Evolutionary conservation across 2,113 vertebrate genomes (phyloP).

Genomic region (Cariama cristata): DNA sequence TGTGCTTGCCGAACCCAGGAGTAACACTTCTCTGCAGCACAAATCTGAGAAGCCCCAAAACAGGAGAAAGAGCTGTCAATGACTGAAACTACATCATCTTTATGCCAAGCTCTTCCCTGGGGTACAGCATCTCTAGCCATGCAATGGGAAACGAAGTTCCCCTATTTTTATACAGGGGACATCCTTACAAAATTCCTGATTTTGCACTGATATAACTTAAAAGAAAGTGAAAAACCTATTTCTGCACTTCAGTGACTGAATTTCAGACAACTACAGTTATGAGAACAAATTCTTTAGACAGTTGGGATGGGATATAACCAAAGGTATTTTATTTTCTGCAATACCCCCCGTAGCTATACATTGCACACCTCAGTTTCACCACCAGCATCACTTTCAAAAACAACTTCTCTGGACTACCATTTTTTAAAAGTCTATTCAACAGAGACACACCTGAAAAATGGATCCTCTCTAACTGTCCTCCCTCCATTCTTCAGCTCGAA

Average conservation of each 20-base stretch:
- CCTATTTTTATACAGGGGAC: fast-evolving
- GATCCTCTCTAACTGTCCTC: conserved; percentile 84
- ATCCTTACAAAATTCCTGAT: neutral
- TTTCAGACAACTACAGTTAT: neutral
- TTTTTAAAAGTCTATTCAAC: neutral
- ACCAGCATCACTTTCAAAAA: neutral
- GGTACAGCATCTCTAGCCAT: fast-evolving
- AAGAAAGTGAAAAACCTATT: neutral
- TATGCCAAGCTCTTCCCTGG: neutral
- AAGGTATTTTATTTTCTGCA: neutral
- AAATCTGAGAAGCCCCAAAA: neutral
- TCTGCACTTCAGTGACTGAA: neutral
- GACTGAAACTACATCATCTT: fast-evolving
- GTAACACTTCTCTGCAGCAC: neutral
- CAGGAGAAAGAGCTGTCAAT: neutral
- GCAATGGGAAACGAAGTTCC: neutral
- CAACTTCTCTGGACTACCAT: fast-evolving
- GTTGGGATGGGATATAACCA: neutral
- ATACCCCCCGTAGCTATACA: neutral
- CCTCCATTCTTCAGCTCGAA: conserved; percentile 89
- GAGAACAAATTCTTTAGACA: neutral
- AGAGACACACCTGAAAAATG: conserved; percentile 87
- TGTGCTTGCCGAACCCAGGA: neutral
- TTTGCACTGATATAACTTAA: neutral
- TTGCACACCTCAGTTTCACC: neutral